Evolutionary conservation across 2,888 invertebrate genomes (phyloP).

Genomic region (Leptura quadrifasciata): DNA sequence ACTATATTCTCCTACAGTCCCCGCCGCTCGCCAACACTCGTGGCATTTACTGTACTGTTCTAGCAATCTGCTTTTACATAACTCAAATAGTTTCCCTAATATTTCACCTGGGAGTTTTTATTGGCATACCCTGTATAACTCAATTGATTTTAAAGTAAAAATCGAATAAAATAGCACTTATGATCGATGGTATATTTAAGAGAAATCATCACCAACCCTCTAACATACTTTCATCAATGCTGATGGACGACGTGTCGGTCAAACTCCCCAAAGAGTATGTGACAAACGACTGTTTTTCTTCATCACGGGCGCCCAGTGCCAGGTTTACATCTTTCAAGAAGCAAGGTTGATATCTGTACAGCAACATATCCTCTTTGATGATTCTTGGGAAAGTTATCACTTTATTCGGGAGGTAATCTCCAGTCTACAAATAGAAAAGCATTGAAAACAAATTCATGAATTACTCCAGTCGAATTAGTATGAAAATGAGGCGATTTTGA

Average conservation of each 20-base stretch:
- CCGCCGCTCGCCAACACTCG: too few relatives aligned
- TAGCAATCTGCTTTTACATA: too few relatives aligned
- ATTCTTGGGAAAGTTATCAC: conserved; percentile 55
- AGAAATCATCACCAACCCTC: conserved; percentile 43
- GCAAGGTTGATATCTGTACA: conserved; percentile 54
- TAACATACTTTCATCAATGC: conserved; percentile 41
- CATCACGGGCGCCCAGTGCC: conserved; percentile 48
- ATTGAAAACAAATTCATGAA: too few relatives aligned
- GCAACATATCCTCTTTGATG: conserved; percentile 49
- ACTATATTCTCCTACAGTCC: too few relatives aligned
- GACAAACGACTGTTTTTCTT: conserved; percentile 49
- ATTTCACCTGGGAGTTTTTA: too few relatives aligned
- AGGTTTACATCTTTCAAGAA: conserved; percentile 57
- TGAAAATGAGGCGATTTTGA: too few relatives aligned
- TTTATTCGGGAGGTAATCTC: conserved; percentile 36
- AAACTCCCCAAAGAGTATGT: conserved; percentile 51
- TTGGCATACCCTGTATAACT: too few relatives aligned
- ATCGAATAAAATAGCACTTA: not conserved
- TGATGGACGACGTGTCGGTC: conserved; percentile 31
- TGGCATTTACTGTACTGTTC: too few relatives aligned
- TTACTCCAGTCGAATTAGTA: too few relatives aligned
- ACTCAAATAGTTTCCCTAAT: too few relatives aligned
- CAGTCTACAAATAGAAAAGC: conserved; percentile 4
- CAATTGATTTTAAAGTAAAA: too few relatives aligned
- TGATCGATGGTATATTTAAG: not conserved